Evolutionary conservation across 2,888 invertebrate genomes (phyloP).

Genomic region (Tenthredo distinguenda): DNA sequence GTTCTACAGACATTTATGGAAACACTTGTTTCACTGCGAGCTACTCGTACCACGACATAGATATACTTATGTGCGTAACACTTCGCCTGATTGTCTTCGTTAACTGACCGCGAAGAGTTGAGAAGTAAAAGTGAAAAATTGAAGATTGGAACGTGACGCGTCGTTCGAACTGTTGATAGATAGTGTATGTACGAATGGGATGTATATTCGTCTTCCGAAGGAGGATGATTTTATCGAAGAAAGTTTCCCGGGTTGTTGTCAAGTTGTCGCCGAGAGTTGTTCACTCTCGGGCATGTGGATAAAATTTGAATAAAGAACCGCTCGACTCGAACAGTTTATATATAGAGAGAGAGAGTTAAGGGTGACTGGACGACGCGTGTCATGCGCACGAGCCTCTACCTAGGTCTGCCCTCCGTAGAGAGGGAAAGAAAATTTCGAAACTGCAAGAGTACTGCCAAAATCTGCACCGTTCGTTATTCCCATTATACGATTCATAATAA

Average conservation of each 20-base stretch:
- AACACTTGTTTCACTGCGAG: background rate
- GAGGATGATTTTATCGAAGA: background rate
- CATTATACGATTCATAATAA: background rate
- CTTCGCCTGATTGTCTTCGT: background rate
- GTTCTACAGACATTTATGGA: background rate
- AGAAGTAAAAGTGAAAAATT: background rate
- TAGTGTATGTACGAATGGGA: background rate
- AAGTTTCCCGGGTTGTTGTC: background rate
- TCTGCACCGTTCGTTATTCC: background rate
- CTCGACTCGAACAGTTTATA: slow-evolving; percentile 50
- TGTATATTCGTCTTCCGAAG: background rate
- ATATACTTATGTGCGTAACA: background rate
- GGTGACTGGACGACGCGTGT: slow-evolving; percentile 71
- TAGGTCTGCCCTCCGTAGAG: background rate
- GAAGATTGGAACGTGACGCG: background rate
- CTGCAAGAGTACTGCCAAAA: slow-evolving; percentile 30
- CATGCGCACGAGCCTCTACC: slow-evolving; percentile 69
- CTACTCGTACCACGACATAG: background rate
- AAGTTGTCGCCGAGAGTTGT: slow-evolving; percentile 23
- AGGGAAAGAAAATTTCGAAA: background rate
- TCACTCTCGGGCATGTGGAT: slow-evolving; percentile 44
- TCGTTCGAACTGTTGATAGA: background rate
- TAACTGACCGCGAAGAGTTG: background rate
- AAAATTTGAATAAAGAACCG: slow-evolving; percentile 69
- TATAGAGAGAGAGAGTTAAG: slow-evolving; percentile 55